Conservation (phyloP, 2,888 invertebrate genomes). For the Zygothrica quintamaculata region DNA sequence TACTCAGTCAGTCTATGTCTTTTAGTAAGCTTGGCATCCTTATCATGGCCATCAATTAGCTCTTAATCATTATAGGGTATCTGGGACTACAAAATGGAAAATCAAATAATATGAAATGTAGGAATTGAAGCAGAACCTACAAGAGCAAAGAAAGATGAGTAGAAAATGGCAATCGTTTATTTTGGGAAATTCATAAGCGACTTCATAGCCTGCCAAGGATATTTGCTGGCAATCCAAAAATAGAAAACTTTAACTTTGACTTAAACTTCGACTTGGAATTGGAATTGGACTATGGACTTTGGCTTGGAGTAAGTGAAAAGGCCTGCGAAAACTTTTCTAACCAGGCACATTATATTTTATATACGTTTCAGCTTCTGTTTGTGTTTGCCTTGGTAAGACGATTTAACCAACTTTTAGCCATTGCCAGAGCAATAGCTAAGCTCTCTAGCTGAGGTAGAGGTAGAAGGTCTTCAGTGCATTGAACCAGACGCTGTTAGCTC, state of each 20-base stretch:
- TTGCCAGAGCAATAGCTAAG: too few species aligned
- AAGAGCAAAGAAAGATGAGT: too few species aligned
- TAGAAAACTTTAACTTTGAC: background rate
- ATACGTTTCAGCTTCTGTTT: conserved; percentile 4
- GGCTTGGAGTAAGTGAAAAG: conserved; percentile 56
- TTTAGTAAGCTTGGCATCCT: too few species aligned
- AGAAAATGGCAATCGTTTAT: conserved; percentile 60
- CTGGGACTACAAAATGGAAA: conserved; percentile 3
- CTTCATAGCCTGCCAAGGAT: conserved; percentile 21
- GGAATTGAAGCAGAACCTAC: conserved; percentile 24
- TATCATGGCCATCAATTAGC: too few species aligned
- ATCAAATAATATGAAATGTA: conserved; percentile 43
- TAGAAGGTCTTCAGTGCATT: conserved; percentile 64
- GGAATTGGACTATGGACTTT: background rate
- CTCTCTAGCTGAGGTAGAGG: conserved; percentile 34
- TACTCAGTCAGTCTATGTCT: background rate
- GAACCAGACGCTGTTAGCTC: conserved; percentile 48
- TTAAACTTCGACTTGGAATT: too few species aligned
- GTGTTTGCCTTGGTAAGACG: conserved; percentile 51
- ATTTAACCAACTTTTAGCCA: conserved; percentile 70
- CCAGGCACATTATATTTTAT: conserved; percentile 59
- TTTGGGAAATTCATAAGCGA: conserved; percentile 49
- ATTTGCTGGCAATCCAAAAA: conserved; percentile 38
- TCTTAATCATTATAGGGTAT: too few species aligned
- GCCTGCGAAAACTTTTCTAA: conserved; percentile 62